phyloP scores from a whole-genome alignment of 1,140 invertebrate species.

The Cherax destructor region DNA sequence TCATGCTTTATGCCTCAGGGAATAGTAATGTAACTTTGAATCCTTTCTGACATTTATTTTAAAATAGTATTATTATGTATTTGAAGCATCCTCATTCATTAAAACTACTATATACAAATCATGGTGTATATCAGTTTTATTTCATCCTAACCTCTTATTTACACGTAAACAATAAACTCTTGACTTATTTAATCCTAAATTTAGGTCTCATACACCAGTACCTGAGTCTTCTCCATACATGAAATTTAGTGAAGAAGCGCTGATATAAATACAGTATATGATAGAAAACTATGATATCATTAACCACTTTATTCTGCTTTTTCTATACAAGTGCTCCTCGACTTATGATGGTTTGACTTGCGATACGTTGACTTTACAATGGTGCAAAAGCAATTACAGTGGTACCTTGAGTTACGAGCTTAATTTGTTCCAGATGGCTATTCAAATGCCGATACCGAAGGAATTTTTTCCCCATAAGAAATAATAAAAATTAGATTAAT shows the following conservation, averaged over 20 bases:
- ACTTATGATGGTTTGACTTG: no score
- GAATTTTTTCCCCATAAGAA: no score
- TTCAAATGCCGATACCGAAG: no score
- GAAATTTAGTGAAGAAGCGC: slow-evolving; percentile 5
- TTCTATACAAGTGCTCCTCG: not conserved
- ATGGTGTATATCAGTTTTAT: slow-evolving; percentile 42
- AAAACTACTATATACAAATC: slow-evolving; percentile 49
- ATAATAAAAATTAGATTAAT: no score
- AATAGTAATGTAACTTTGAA: not conserved
- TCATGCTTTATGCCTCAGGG: no score
- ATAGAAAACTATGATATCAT: not conserved
- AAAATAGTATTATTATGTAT: slow-evolving; percentile 56
- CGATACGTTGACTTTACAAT: no score
- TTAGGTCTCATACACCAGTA: slow-evolving; percentile 6
- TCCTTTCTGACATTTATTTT: slow-evolving; percentile 49
- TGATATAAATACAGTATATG: not conserved
- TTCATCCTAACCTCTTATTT: slow-evolving; percentile 2
- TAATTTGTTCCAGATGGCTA: no score
- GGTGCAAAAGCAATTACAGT: no score
- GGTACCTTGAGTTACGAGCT: no score
- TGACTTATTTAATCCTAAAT: not conserved
- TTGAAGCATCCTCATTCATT: slow-evolving; percentile 15
- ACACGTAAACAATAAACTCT: slow-evolving; percentile 5
- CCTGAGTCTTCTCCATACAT: not conserved
- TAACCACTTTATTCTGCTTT: not conserved